Conservation (phyloP, 2,113 vertebrate genomes). For the Pteropus alecto region DNA sequence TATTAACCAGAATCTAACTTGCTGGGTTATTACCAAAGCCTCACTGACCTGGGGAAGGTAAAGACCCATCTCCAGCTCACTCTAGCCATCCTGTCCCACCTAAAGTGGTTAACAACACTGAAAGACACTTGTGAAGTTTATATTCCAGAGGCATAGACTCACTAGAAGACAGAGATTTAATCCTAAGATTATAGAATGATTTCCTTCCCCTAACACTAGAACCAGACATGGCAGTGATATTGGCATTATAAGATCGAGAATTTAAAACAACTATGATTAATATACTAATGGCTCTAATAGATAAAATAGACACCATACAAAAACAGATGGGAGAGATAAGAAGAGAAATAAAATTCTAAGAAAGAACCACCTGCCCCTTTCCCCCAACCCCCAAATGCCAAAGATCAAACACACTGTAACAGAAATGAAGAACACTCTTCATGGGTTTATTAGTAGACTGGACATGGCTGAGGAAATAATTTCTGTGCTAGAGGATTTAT, state of each 20-base stretch:
- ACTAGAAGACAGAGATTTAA: not conserved
- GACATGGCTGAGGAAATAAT: not conserved
- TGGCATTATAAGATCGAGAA: not conserved
- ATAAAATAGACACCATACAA: not conserved
- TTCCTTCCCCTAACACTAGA: not conserved
- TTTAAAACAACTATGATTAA: not conserved
- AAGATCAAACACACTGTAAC: not conserved
- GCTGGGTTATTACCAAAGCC: not conserved
- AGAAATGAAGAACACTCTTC: not conserved
- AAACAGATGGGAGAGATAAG: not conserved
- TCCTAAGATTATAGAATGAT: not conserved
- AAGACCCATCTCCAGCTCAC: not conserved
- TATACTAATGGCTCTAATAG: not conserved
- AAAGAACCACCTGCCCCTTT: not conserved
- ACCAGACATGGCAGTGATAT: not conserved
- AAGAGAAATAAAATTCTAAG: not conserved
- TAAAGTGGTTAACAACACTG: not conserved
- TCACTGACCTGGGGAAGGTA: not conserved
- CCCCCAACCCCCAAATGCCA: not conserved
- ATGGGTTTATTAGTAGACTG: not conserved
- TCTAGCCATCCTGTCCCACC: not conserved
- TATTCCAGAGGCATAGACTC: not conserved
- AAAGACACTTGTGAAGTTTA: not conserved
- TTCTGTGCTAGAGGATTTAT: not conserved
- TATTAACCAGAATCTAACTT: not conserved